Conservation (phyloP, 2,888 invertebrate species). For the Bruchidius siliquastri region DNA sequence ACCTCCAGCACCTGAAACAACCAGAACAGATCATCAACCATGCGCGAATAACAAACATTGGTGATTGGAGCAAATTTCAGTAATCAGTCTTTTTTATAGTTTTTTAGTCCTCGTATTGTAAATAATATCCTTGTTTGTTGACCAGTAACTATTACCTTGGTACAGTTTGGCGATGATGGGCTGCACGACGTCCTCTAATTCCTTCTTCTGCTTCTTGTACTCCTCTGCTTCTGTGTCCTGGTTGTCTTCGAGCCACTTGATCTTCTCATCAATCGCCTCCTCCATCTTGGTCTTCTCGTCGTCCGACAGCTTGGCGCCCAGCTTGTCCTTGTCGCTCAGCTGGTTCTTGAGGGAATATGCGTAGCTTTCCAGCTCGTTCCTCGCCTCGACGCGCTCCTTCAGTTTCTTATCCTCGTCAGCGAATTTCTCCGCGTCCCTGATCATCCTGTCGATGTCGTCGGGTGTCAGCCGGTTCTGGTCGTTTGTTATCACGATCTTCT, state of each 20-base stretch:
- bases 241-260: constrained; percentile 97
- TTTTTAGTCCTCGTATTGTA: no score
- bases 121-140: no score
- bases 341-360: constrained; percentile 98
- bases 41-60: no score
- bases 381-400: constrained; percentile 91
- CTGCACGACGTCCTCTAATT: constrained; percentile 90
- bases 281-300: constrained; percentile 94
- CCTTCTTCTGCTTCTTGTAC: constrained; percentile 92
- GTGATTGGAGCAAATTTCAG: no score
- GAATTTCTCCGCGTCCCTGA: constrained; percentile 97
- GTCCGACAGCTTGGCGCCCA: constrained; percentile 79
- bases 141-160: no score
- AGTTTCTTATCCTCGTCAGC: constrained; percentile 98
- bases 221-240: constrained; percentile 81
- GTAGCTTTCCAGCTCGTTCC: constrained; percentile 95
- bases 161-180: constrained; percentile 97
- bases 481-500: constrained; percentile 98
- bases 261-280: constrained; percentile 91
- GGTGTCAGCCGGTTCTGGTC: constrained; percentile 93
- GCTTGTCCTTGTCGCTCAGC: constrained; percentile 81
- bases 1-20: constrained; percentile 55
- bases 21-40: background rate
- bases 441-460: constrained; percentile 99
- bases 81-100: no score